These are phyloP conservation scores for Rhagonycha lutea DNA, from an alignment of 2,888 invertebrate genomes.

Conservation along the genomic window DNA sequence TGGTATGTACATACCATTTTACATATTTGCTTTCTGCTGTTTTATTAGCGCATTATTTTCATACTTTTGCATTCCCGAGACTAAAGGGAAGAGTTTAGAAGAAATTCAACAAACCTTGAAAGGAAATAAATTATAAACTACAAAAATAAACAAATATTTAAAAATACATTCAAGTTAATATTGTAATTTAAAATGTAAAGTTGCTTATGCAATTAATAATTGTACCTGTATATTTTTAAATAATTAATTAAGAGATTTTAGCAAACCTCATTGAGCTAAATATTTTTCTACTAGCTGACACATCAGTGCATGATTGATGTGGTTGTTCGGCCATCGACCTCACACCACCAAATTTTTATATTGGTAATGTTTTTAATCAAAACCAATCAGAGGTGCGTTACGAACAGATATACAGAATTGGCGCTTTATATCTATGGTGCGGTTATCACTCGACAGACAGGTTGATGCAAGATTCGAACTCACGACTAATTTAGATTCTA, in stretches of 20 bases:
- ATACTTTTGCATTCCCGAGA: conserved; percentile 47
- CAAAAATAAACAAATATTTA: background rate
- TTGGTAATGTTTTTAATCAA: too few species aligned
- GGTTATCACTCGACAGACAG: background rate
- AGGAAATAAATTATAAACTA: background rate
- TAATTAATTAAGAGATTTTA: background rate
- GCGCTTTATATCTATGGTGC: too few species aligned
- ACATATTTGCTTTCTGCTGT: conserved; percentile 39
- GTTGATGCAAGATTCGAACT: background rate
- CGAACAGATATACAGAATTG: too few species aligned
- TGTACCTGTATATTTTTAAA: background rate
- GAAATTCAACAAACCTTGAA: conserved; percentile 48
- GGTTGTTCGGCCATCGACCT: too few species aligned
- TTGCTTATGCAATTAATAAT: background rate
- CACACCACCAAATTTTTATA: too few species aligned
- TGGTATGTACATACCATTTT: conserved; percentile 45
- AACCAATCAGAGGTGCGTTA: too few species aligned
- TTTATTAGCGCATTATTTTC: conserved; percentile 39
- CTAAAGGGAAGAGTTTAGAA: conserved; percentile 49
- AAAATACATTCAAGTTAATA: background rate
- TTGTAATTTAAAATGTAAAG: background rate
- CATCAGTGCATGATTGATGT: too few species aligned
- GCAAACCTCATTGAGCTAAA: too few species aligned
- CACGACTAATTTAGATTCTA: too few species aligned
- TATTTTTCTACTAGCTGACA: too few species aligned